Conservation (phyloP, 2,797 vertebrate species). For the Otus scops region DNA sequence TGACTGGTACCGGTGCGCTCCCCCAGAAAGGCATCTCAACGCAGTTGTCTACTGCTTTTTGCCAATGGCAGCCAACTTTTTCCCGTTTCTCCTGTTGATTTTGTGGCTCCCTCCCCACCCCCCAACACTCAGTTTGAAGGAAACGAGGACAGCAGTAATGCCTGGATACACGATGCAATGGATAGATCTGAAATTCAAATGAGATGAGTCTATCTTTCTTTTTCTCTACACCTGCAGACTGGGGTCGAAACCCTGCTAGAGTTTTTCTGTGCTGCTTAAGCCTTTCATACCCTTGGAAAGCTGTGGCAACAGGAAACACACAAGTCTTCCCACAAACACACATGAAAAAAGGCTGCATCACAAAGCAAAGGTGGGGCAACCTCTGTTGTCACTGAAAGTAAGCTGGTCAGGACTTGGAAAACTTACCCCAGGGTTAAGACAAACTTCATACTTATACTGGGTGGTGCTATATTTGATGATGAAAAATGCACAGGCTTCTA, state of each 20-base stretch:
- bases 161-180: rapidly evolving
- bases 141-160: not conserved
- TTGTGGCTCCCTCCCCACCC: not conserved
- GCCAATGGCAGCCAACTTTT: not conserved
- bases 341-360: not conserved
- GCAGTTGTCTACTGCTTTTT: not conserved
- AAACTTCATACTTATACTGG: not conserved
- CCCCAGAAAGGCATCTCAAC: not conserved
- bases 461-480: not conserved
- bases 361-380: not conserved
- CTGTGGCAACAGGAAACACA: not conserved
- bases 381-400: not conserved
- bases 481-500: not conserved
- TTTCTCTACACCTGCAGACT: not conserved
- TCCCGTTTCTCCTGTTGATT: not conserved
- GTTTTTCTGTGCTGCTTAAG: not conserved
- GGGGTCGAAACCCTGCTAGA: not conserved
- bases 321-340: not conserved
- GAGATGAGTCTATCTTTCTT: not conserved
- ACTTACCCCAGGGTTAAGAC: not conserved
- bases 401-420: not conserved
- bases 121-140: not conserved
- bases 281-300: not conserved
- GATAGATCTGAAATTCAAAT: not conserved
- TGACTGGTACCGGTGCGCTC: not conserved